Evolutionary conservation across 1,140 invertebrate species (phyloP).

Genomic region (Panagrolaimus sp.): DNA sequence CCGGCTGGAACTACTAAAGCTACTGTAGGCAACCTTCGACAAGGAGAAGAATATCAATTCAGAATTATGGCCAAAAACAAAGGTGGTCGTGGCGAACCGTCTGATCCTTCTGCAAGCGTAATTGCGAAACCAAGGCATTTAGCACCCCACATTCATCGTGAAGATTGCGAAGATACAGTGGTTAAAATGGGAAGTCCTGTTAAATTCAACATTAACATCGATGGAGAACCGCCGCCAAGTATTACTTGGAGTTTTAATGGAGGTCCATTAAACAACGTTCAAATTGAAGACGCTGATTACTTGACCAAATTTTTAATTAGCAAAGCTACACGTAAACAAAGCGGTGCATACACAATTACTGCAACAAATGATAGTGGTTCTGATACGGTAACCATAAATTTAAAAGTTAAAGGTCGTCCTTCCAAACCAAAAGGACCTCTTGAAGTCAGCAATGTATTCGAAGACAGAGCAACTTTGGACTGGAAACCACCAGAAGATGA

Average conservation of each 20-base stretch:
- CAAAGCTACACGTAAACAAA: conserved; percentile 75
- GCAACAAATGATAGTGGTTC: conserved; percentile 53
- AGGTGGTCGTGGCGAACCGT: conserved; percentile 83
- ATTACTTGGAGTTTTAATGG: conserved; percentile 56
- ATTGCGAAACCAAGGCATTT: conserved; percentile 68
- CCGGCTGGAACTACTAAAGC: conserved; percentile 70
- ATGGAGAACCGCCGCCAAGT: conserved; percentile 77
- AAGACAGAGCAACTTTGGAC: conserved; percentile 83
- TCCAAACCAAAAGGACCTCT: conserved; percentile 67
- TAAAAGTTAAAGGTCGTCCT: conserved; percentile 72
- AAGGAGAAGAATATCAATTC: conserved; percentile 88
- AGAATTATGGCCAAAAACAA: conserved; percentile 90
- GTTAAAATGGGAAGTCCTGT: conserved; percentile 79
- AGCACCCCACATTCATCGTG: conserved; percentile 82
- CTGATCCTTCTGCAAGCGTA: conserved; percentile 80
- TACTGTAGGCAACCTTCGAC: conserved; percentile 74
- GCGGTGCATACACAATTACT: conserved; percentile 80
- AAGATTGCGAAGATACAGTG: conserved; percentile 75
- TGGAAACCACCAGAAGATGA: conserved; percentile 90
- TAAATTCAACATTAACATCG: conserved; percentile 77
- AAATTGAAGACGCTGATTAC: conserved; percentile 67
- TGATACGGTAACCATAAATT: conserved; percentile 49
- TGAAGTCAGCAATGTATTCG: conserved; percentile 85
- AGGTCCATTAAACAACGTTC: conserved; percentile 29
- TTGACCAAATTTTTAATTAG: conserved; percentile 83